Percentiles rank a stretch among this genome's conserved stretches.
Evolutionary conservation across 2,113 vertebrate genomes (phyloP).

Genomic region (Orycteropus afer): DNA sequence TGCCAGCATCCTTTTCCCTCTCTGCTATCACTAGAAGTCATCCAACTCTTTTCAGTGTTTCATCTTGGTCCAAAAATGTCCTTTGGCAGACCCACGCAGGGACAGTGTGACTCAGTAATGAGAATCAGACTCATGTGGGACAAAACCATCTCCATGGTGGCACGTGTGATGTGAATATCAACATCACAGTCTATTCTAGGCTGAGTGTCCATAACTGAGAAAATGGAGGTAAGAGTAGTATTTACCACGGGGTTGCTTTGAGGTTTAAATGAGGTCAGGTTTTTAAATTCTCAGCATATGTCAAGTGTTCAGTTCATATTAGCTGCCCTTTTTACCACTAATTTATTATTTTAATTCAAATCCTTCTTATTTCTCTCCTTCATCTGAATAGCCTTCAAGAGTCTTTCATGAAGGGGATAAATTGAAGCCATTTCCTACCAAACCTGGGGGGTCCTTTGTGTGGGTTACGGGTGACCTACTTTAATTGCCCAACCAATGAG

Average conservation of each 20-base stretch:
- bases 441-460: neutral
- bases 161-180: neutral
- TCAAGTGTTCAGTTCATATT: neutral
- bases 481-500: too few species aligned
- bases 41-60: neutral
- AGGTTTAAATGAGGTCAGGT: neutral
- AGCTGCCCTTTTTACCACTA: neutral
- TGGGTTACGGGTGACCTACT: neutral
- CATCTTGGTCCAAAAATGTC: slow-evolving; percentile 50
- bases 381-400: neutral
- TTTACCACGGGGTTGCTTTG: neutral
- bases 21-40: neutral
- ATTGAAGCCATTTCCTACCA: neutral
- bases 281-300: neutral
- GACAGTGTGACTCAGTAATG: slow-evolving; percentile 26
- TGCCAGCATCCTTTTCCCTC: neutral
- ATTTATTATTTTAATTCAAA: neutral
- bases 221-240: neutral
- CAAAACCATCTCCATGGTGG: neutral
- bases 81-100: slow-evolving; percentile 29
- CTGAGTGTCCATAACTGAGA: neutral
- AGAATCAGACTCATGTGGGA: slow-evolving; percentile 24
- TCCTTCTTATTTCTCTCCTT: neutral
- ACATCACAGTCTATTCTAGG: neutral
- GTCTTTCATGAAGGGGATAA: neutral